phyloP scores from a whole-genome alignment of 2,113 vertebrate genomes.

The Phasianus colchicus region DNA sequence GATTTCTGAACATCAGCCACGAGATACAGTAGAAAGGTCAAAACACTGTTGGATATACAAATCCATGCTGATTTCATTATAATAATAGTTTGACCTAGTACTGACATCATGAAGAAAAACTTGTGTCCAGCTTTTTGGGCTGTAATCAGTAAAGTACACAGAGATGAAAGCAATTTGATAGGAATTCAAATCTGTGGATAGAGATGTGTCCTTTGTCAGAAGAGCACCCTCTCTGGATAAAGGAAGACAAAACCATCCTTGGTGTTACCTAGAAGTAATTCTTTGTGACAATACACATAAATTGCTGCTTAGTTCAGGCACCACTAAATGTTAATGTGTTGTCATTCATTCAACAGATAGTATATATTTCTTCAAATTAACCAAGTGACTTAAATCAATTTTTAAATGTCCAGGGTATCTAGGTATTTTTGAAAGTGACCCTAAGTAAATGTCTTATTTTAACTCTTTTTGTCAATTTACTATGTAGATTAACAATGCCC shows the following conservation, averaged over 20 bases:
- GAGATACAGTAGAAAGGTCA: not conserved
- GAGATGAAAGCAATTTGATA: not conserved
- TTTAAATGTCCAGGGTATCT: not conserved
- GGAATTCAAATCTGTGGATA: not conserved
- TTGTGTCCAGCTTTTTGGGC: not conserved
- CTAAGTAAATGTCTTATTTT: not conserved
- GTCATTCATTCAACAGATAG: not conserved
- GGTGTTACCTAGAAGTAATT: not conserved
- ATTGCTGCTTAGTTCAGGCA: not conserved
- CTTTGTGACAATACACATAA: not conserved
- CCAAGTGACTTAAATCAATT: not conserved
- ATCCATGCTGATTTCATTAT: constrained; percentile 14
- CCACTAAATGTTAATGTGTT: not conserved
- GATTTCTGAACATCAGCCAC: not conserved
- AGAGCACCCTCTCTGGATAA: not conserved
- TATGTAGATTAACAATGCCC: not conserved
- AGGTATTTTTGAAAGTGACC: not conserved
- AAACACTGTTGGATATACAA: not conserved
- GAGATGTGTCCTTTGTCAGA: not conserved
- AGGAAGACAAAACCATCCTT: not conserved
- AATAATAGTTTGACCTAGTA: not conserved
- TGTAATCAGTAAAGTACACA: not conserved
- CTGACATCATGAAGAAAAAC: not conserved
- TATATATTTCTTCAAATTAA: not conserved
- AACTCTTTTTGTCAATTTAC: not conserved